phyloP scores from a whole-genome alignment of 2,888 invertebrate genomes.

The Caenorhabditis sulstoni region DNA sequence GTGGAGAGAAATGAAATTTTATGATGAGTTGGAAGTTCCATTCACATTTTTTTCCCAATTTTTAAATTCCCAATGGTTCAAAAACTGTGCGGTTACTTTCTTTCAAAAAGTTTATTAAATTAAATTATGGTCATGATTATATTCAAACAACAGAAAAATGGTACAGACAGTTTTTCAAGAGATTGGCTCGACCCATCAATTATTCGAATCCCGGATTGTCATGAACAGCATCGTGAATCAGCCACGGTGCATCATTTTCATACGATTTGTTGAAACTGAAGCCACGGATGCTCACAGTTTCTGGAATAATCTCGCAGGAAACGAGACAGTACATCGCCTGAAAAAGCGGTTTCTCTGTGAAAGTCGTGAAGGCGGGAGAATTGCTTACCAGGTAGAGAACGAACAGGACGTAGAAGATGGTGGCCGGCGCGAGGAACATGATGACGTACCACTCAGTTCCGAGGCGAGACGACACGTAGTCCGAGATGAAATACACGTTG shows the following conservation, averaged over 20 bases:
- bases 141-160: background rate
- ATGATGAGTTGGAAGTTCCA: too few species aligned
- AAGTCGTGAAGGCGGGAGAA: too few species aligned
- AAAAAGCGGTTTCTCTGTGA: background rate
- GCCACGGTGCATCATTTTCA: constrained; percentile 60
- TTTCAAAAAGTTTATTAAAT: background rate
- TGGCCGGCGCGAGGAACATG: constrained; percentile 83
- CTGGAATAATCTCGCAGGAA: constrained; percentile 64
- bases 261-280: constrained; percentile 53
- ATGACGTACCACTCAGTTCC: constrained; percentile 82
- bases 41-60: too few species aligned
- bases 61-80: too few species aligned
- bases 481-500: constrained; percentile 88
- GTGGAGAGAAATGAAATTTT: too few species aligned
- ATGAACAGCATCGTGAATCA: constrained; percentile 23
- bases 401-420: constrained; percentile 86
- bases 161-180: background rate
- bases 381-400: constrained; percentile 86
- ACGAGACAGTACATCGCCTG: constrained; percentile 68
- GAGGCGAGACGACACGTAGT: constrained; percentile 82
- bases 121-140: background rate
- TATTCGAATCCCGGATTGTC: constrained; percentile 34
- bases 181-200: background rate
- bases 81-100: background rate
- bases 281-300: constrained; percentile 47